Percentiles rank a stretch among this genome's conserved stretches.
Conservation (phyloP, 2,113 vertebrate genomes). For the Grantiella picta region DNA sequence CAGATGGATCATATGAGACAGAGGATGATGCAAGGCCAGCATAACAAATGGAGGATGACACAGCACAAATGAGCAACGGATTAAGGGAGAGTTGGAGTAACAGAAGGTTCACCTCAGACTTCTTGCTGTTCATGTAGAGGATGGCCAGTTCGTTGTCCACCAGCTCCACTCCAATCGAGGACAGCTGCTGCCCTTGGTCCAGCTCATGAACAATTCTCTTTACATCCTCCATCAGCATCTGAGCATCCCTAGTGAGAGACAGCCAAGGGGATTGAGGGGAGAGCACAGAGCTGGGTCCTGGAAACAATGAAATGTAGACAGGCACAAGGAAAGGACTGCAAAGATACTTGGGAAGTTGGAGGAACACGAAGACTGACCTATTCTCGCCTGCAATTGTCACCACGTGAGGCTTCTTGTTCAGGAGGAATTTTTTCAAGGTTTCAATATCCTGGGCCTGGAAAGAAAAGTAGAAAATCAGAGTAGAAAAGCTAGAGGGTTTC, state of each 20-base stretch:
- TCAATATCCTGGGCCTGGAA: slow-evolving; percentile 90
- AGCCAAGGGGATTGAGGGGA: not conserved
- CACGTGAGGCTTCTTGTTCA: slow-evolving; percentile 94
- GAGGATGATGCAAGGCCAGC: not conserved
- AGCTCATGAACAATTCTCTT: slow-evolving; percentile 92
- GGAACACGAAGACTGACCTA: slow-evolving; percentile 72
- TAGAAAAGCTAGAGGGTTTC: not conserved
- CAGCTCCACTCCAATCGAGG: slow-evolving; percentile 90
- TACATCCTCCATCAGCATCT: slow-evolving; percentile 97
- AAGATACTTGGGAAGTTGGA: not conserved
- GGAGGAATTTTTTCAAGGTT: slow-evolving; percentile 91
- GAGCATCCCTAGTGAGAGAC: slow-evolving; percentile 83
- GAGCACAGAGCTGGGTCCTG: not conserved
- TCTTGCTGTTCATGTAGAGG: slow-evolving; percentile 98
- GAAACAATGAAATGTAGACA: not conserved
- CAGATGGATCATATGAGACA: not conserved
- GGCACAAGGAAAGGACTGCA: not conserved
- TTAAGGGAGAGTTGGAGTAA: not conserved
- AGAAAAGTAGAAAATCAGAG: not conserved
- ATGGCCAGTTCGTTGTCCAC: slow-evolving; percentile 93
- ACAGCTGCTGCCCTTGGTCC: slow-evolving; percentile 91
- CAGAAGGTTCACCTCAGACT: slow-evolving; percentile 85
- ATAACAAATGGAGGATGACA: not conserved
- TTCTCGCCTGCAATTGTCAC: slow-evolving; percentile 93
- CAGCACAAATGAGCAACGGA: not conserved